Evolutionary conservation across 2,113 vertebrate species (phyloP).

Genomic region (Lichenostomus cassidix): DNA sequence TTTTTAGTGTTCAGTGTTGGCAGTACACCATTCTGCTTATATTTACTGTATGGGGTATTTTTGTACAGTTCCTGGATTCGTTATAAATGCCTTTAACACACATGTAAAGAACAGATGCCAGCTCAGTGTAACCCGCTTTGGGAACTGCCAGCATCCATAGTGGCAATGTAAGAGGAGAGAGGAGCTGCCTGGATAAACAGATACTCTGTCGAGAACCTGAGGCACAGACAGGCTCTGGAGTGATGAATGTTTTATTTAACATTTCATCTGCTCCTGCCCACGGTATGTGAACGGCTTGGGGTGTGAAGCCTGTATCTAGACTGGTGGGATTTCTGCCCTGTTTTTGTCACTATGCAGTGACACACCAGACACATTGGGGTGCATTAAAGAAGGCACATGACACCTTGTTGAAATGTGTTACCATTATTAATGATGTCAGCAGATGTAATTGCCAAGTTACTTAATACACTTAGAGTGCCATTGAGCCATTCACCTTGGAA

Average conservation of each 20-base stretch:
- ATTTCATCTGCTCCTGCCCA: background rate
- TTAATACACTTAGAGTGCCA: background rate
- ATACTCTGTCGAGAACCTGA: conserved; percentile 28
- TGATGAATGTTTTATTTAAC: conserved; percentile 53
- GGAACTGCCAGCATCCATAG: background rate
- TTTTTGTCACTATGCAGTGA: background rate
- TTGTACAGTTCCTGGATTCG: background rate
- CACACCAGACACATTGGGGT: background rate
- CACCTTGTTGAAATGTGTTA: background rate
- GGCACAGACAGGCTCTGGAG: conserved; percentile 9
- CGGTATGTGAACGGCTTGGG: background rate
- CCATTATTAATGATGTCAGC: background rate
- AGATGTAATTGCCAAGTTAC: background rate
- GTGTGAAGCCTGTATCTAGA: background rate
- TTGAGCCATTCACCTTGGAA: background rate
- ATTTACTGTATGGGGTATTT: background rate
- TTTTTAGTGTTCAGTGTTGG: background rate
- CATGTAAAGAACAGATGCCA: background rate
- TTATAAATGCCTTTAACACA: background rate
- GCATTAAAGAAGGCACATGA: background rate
- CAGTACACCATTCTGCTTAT: background rate
- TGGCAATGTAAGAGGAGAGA: conserved; percentile 13
- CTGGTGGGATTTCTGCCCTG: background rate
- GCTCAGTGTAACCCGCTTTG: background rate
- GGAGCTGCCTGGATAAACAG: conserved; percentile 19